Evolutionary conservation across 2,113 vertebrate genomes (phyloP).

Genomic region (Holacanthus passer): DNA sequence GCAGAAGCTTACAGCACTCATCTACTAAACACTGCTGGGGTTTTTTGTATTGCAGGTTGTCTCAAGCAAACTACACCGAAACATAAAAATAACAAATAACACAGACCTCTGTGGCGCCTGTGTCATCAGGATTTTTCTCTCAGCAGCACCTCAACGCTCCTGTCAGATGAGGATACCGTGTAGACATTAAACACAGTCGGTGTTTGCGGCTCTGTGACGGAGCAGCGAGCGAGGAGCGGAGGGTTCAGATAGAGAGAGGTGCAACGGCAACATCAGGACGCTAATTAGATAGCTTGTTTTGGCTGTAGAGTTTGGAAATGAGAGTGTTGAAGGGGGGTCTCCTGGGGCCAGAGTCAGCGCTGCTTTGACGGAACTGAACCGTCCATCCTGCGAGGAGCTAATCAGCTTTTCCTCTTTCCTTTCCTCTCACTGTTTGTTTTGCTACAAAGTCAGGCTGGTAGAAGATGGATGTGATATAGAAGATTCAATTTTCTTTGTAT

Average conservation of each 20-base stretch:
- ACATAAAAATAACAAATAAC: neutral
- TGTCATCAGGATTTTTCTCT: neutral
- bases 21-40: neutral
- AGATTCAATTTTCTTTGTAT: neutral
- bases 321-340: constrained; percentile 9
- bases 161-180: neutral
- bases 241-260: neutral
- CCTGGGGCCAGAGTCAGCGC: constrained; percentile 11
- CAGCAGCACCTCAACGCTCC: neutral
- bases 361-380: constrained; percentile 18
- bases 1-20: neutral
- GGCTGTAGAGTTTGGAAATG: constrained; percentile 22
- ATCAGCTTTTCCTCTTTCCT: neutral
- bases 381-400: neutral
- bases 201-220: constrained; percentile 6
- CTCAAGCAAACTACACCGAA: neutral
- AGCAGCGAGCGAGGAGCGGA: neutral
- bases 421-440: neutral
- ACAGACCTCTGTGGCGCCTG: neutral
- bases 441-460: neutral
- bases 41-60: neutral
- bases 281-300: constrained; percentile 41
- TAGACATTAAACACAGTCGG: neutral
- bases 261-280: neutral
- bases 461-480: neutral